These are phyloP conservation scores for Drosophila stalkeri DNA, from an alignment of 2,888 invertebrate genomes.

Conservation along the genomic window DNA sequence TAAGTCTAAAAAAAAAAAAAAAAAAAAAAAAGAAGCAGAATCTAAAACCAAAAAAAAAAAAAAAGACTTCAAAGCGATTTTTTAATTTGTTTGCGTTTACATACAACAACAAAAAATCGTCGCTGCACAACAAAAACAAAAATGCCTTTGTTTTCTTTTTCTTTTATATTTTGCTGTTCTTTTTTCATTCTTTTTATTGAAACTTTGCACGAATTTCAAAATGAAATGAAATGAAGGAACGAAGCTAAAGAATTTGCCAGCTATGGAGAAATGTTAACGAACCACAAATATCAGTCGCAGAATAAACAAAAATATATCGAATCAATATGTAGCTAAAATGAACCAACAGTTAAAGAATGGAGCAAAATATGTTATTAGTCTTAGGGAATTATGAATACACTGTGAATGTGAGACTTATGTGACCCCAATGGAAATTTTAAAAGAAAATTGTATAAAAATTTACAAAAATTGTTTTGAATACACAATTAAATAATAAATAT, in stretches of 20 bases:
- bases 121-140: conserved; percentile 18
- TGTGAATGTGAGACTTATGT: background rate
- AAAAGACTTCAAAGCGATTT: conserved; percentile 51
- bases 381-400: background rate
- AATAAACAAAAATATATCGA: conserved; percentile 58
- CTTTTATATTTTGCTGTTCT: conserved; percentile 6
- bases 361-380: background rate
- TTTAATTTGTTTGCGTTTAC: conserved; percentile 56
- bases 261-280: conserved; percentile 55
- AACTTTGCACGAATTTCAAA: conserved; percentile 69
- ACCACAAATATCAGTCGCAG: conserved; percentile 53
- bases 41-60: background rate
- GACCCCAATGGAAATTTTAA: background rate
- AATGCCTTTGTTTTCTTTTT: conserved; percentile 16
- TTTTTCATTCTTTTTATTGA: conserved; percentile 56
- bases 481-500: too few species aligned
- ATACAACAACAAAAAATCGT: conserved; percentile 32
- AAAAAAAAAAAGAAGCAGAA: background rate
- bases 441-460: background rate
- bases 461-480: background rate
- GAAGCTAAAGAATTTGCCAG: conserved; percentile 67
- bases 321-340: conserved; percentile 30
- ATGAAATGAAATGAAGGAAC: conserved; percentile 47
- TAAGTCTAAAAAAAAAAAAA: background rate
- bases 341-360: conserved; percentile 32